Percentiles rank a stretch among this genome's conserved stretches.
phyloP scores from a whole-genome alignment of 2,113 vertebrate species.

The Eulacestoma nigropectus region DNA sequence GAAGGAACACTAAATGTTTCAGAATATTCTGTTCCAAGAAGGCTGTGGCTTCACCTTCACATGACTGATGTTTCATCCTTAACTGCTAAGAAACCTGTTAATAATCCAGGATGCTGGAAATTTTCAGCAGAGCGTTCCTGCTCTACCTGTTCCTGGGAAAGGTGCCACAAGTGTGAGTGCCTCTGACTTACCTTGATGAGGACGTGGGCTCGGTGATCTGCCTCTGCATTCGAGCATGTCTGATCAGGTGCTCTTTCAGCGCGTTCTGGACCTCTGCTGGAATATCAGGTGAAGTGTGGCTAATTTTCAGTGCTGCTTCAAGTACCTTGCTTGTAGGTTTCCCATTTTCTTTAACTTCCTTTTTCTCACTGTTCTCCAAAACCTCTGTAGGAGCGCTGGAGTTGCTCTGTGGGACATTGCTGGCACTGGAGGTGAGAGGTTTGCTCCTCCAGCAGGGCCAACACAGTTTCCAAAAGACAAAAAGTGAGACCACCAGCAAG shows the following conservation, averaged over 20 bases:
- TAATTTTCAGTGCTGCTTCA: constrained; percentile 97
- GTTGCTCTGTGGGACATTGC: constrained; percentile 71
- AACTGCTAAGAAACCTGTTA: neutral
- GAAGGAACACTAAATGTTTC: neutral
- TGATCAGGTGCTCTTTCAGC: constrained; percentile 85
- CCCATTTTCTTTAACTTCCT: constrained; percentile 82
- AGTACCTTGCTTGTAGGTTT: constrained; percentile 77
- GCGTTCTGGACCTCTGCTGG: constrained; percentile 93
- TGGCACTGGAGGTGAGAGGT: constrained; percentile 71
- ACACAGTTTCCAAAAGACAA: constrained; percentile 98
- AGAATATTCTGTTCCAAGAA: neutral
- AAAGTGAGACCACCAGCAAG: constrained; percentile 92
- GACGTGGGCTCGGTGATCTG: constrained; percentile 95
- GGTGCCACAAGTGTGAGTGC: rapidly evolving
- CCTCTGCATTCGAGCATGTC: constrained; percentile 90
- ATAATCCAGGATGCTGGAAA: neutral
- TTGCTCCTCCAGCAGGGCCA: constrained; percentile 97
- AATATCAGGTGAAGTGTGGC: constrained; percentile 97
- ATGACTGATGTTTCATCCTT: neutral
- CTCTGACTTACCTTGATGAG: constrained; percentile 85
- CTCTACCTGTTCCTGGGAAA: neutral
- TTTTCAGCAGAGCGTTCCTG: neutral
- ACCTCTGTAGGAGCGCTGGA: constrained; percentile 68
- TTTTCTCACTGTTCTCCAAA: constrained; percentile 80
- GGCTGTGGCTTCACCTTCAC: neutral